A percentile compares a stretch with the other conserved stretches of the same genome.
Evolutionary conservation across 2,888 invertebrate species (phyloP).

Genomic region (Rhaphigaster nebulosa): DNA sequence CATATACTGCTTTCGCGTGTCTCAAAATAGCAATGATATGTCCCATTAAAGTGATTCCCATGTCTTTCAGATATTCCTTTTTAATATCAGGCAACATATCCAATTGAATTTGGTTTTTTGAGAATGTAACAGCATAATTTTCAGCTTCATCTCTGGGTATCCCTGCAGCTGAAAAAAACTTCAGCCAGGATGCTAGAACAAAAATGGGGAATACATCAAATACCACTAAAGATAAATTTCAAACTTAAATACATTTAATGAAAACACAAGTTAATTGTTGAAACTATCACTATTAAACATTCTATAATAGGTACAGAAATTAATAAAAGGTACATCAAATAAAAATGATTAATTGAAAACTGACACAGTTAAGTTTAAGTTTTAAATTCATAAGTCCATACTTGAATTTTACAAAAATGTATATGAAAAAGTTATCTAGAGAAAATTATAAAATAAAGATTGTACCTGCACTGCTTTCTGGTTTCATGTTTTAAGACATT

Average conservation of each 20-base stretch:
- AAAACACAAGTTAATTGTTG: background rate
- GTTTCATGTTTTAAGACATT: slow-evolving; percentile 36
- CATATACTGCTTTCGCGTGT: slow-evolving; percentile 75
- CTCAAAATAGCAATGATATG: slow-evolving; percentile 77
- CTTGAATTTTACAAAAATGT: background rate
- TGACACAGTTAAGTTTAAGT: background rate
- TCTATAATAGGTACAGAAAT: background rate
- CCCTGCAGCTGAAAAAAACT: slow-evolving; percentile 88
- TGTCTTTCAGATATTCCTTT: slow-evolving; percentile 88
- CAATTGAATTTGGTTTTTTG: slow-evolving; percentile 87
- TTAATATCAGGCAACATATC: slow-evolving; percentile 90
- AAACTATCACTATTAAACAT: background rate
- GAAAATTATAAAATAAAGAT: background rate
- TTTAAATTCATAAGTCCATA: background rate
- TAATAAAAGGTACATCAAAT: background rate
- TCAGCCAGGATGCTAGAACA: slow-evolving; percentile 81
- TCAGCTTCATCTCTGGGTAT: slow-evolving; percentile 85
- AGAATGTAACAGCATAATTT: slow-evolving; percentile 87
- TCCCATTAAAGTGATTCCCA: slow-evolving; percentile 83
- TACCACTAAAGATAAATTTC: background rate
- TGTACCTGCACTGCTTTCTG: slow-evolving; percentile 54
- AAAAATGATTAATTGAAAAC: background rate
- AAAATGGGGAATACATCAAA: background rate
- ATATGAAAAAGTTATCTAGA: background rate
- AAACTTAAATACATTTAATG: background rate